Conservation (phyloP, 37 sponge, comb jelly and placozoan species). For the Chondrosia reniformis region DNA sequence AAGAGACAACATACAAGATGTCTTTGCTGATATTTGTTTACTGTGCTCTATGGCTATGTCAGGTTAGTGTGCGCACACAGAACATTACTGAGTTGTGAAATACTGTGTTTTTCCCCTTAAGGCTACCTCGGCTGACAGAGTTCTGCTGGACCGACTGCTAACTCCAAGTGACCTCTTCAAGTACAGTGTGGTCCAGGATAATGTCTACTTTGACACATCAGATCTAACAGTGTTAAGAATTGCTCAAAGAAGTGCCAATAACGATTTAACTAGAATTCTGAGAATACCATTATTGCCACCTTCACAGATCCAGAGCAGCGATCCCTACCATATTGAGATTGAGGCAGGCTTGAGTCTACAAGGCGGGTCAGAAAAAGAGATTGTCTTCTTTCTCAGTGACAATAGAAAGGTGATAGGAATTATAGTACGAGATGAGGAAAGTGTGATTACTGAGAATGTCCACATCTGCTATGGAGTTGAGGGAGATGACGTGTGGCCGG, state of each 20-base stretch:
- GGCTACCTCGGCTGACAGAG: background rate
- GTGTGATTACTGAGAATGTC: conserved; percentile 3
- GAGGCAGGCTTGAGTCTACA: background rate
- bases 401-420: background rate
- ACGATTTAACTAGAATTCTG: background rate
- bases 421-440: background rate
- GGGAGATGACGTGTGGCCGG: background rate
- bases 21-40: too few species aligned
- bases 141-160: background rate
- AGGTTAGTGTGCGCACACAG: too few species aligned
- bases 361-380: too few species aligned
- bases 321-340: background rate
- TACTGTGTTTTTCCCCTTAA: background rate
- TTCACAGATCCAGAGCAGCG: background rate
- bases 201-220: background rate
- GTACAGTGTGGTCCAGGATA: too few species aligned
- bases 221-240: background rate
- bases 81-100: too few species aligned
- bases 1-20: too few species aligned
- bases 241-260: background rate
- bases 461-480: background rate
- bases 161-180: conserved; percentile 6
- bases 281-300: conserved; percentile 2
- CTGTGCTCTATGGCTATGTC: too few species aligned
- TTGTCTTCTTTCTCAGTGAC: background rate